A percentile compares a stretch with the other conserved stretches of the same genome.
phyloP scores from a whole-genome alignment of 2,888 invertebrate species.

The Phalera bucephala region DNA sequence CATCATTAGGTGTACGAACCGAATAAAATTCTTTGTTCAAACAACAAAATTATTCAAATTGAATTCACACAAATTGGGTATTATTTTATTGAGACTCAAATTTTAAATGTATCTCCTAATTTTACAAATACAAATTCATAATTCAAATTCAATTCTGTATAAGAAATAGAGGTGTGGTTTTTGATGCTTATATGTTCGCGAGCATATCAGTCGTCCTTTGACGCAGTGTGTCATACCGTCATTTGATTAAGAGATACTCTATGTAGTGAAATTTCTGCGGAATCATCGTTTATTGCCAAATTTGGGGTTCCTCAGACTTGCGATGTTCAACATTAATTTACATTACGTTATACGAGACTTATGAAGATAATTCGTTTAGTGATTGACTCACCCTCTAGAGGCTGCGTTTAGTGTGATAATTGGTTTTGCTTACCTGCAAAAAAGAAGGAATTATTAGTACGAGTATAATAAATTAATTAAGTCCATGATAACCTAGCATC shows the following conservation, averaged over 20 bases:
- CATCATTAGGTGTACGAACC: slow-evolving; percentile 6
- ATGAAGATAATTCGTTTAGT: slow-evolving; percentile 22
- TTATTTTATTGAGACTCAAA: slow-evolving; percentile 6
- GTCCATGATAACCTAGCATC: no score
- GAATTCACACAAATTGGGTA: slow-evolving; percentile 11
- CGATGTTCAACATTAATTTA: slow-evolving; percentile 19
- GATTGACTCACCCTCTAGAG: slow-evolving; percentile 19
- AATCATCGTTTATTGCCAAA: slow-evolving; percentile 43
- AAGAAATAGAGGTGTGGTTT: no score
- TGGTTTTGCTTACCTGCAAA: slow-evolving; percentile 36
- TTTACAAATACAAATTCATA: slow-evolving; percentile 3
- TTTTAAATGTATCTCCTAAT: slow-evolving; percentile 8
- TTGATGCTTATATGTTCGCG: no score
- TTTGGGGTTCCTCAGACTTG: slow-evolving; percentile 18
- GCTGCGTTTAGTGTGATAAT: slow-evolving; percentile 6
- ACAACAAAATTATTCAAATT: slow-evolving; percentile 10
- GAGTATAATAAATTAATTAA: no score
- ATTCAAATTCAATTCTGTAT: no score
- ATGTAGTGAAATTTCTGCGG: slow-evolving; percentile 43
- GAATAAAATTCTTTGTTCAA: slow-evolving; percentile 7
- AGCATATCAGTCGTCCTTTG: slow-evolving; percentile 5
- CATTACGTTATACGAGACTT: slow-evolving; percentile 15
- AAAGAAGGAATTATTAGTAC: slow-evolving; percentile 9
- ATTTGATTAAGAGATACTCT: slow-evolving; percentile 58
- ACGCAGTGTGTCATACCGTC: slow-evolving; percentile 44